Evolutionary conservation across 2,113 vertebrate species (phyloP).

Genomic region (Boulengeromyrus knoepffleri): DNA sequence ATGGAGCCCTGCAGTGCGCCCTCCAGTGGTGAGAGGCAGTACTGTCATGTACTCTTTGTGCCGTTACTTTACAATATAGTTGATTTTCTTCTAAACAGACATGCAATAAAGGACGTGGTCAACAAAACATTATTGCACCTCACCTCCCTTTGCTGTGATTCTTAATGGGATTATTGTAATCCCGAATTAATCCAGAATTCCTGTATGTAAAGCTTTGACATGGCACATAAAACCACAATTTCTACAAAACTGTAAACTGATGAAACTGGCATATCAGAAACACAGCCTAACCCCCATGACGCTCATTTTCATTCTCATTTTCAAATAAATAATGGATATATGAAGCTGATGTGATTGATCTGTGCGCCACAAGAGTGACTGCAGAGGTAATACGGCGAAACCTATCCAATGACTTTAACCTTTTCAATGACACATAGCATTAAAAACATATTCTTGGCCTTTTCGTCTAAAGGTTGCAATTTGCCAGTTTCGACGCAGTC

Average conservation of each 20-base stretch:
- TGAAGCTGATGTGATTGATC: constrained; percentile 3
- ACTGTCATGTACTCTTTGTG: not conserved
- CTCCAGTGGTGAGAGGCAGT: not conserved
- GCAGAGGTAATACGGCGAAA: not conserved
- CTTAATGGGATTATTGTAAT: not conserved
- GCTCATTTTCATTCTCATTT: not conserved
- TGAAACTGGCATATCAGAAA: not conserved
- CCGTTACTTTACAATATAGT: not conserved
- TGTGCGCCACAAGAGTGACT: not conserved
- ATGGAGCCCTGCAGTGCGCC: not conserved
- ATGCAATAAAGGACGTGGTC: not conserved
- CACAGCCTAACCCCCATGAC: not conserved
- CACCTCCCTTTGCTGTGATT: not conserved
- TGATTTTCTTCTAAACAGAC: not conserved
- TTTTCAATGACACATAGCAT: constrained; percentile 10
- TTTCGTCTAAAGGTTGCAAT: constrained; percentile 16
- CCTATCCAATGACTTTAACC: constrained; percentile 9
- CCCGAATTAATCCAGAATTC: not conserved
- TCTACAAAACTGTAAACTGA: not conserved
- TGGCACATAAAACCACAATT: not conserved
- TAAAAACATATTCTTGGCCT: constrained; percentile 16
- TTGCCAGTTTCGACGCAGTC: constrained; percentile 6
- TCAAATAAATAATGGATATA: not conserved
- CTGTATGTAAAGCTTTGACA: not conserved
- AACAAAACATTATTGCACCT: not conserved